Base-by-base conservation (phyloP, 2,888 invertebrate species). In the Yponomeuta malinellus region DNA sequence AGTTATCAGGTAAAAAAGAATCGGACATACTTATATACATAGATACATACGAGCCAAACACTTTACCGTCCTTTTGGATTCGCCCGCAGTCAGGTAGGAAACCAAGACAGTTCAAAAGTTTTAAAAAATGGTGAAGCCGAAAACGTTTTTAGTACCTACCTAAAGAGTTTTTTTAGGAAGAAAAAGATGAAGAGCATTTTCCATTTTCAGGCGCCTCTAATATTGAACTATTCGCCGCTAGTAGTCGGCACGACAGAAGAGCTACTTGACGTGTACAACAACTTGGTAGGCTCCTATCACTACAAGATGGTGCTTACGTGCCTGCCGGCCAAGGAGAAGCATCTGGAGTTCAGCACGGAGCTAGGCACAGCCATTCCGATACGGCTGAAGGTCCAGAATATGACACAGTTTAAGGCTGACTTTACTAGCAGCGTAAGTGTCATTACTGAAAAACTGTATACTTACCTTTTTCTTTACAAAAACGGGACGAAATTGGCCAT, bases 301-400 rank as follows among this genome's bases (percentile, higher is more conserved):
- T 92, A 92, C 77, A 83, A 80, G 75, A 78, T 90, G 12, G 73
- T 83, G 10, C 75, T 89, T 3, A 86, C 81, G 72, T 92, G 92
- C 75, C 75, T 87, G 63, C 90, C 90, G 0, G 89, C 89, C 48
- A 89, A 89, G 74, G 81, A 85, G 72, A 91, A 92, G 74, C 78
- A 81, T 52, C 37, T 90, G 15, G 86, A 88, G 65, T 78, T 83
- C 37, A 75, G 77, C 1, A 86, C 89, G 2, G 73, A 85, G 1
- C 72, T 92, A 1, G 92, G 92, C 0, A 79, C 78, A 2, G 75
- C 74, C 12, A 81, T 88, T 48, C 86, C 89, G 1, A 74, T 92
- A 59, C 79, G 90, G 10, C 78, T 92, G 2, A 77, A 86, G 70
- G 88, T 89, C 23, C 86, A 88, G 0, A 92, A 92, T 74, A 88